Evolutionary conservation across 2,797 vertebrate species (phyloP), one percentile per base, ranked within the genome.

Genomic region (Macrochelys suwanniensis): DNA sequence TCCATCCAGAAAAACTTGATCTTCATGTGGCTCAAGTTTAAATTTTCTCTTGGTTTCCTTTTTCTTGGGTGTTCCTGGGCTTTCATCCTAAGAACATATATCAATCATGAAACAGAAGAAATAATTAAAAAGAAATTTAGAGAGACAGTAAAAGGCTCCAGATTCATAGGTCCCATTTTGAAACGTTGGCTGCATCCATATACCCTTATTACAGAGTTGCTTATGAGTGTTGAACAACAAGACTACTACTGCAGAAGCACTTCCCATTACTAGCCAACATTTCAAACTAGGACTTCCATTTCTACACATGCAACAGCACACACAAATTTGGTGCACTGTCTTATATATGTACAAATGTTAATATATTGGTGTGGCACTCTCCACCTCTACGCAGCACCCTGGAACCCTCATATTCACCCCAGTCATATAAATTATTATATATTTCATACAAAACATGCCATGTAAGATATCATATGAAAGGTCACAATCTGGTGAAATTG

Each of bases 11-110:
- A 99, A 99, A 97, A 99, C 96, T 96, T 99, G 99, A 95, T 99
- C 99, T 90, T 99, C 99, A 11, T 99, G 99, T 94, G 99, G 99
- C 97, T 99, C 99, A 96, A 99, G 98, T 97, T 99, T 99, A 97
- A 99, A 99, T 98, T 99, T 99, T 98, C 99, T 99, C 98, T 99
- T 99, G 51, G 98, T 99, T 92, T 99, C 99, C 89, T 99, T 99
- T 98, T 99, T 99, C 98, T 99, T 99, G 12, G 99, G 99, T 59
- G 98, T 99, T 93, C 99, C 99, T 56, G 99, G 99, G 87, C 98
- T 98, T 85, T 99, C 99, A 82, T 99, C 99, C 99, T 99, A 92
- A 91, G 45, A 82, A 88, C 21, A 96, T 91, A 90, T 7, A 82
- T n/a, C 74, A 3, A 65, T 42, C 3, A 81, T 1, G 86, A 21